Percentiles rank a stretch among this genome's conserved stretches.
phyloP scores from a whole-genome alignment of 2,888 invertebrate genomes.

The Drosophila rubida region DNA sequence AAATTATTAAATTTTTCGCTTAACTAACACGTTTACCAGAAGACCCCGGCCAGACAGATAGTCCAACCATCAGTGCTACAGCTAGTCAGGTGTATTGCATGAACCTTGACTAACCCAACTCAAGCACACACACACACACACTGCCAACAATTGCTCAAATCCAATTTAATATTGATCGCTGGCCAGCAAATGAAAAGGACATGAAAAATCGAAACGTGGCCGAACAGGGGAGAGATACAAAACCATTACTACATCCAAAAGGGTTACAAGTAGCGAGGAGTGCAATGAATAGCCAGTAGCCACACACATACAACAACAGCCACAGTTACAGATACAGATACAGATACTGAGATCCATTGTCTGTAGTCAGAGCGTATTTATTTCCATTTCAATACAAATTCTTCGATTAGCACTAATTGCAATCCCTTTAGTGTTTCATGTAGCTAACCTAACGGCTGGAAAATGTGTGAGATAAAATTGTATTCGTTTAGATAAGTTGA shows the following conservation, averaged over 20 bases:
- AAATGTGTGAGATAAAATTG: constrained; percentile 38
- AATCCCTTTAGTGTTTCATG: neutral
- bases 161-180: constrained; percentile 76
- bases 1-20: constrained; percentile 65
- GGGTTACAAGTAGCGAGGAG: constrained; percentile 31
- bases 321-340: constrained; percentile 9
- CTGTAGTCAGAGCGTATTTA: neutral
- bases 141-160: constrained; percentile 65
- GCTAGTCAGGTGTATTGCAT: constrained; percentile 15
- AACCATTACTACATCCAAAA: constrained; percentile 13
- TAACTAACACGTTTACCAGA: constrained; percentile 51
- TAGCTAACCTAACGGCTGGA: constrained; percentile 9
- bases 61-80: neutral
- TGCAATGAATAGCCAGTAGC: constrained; percentile 31
- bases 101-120: constrained; percentile 17
- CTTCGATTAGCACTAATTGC: constrained; percentile 14
- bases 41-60: constrained; percentile 7
- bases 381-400: constrained; percentile 1
- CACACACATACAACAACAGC: constrained; percentile 1
- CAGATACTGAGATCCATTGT: neutral
- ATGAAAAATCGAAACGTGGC: constrained; percentile 56
- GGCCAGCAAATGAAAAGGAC: constrained; percentile 45
- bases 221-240: neutral
- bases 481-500: constrained; percentile 63
- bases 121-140: neutral